Percentiles rank a stretch among this genome's conserved stretches.
These are phyloP conservation scores for rat (Rattus norvegicus) DNA, from an alignment of 2,113 vertebrate species.

Conservation along the genomic window GRCr8 NC_086039.1:111198501-111199000, in stretches of 20 bases:
- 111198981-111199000: background rate
- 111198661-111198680: background rate
- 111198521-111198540: background rate
- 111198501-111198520: background rate
- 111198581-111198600: background rate
- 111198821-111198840: background rate
- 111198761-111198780: background rate
- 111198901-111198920: background rate
- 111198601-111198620: background rate
- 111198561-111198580: background rate
- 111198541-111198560: background rate
- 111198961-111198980: constrained; percentile 8
- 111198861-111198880: background rate
- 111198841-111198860: background rate
- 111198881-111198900: background rate
- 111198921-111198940: background rate
- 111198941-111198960: background rate
- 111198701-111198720: background rate
- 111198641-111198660: background rate
- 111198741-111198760: background rate
- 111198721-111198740: background rate
- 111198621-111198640: background rate
- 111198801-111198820: background rate
- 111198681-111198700: background rate
- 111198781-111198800: background rate